Conservation (phyloP, 2,888 invertebrate species). For the Limnephilus rhombicus region DNA sequence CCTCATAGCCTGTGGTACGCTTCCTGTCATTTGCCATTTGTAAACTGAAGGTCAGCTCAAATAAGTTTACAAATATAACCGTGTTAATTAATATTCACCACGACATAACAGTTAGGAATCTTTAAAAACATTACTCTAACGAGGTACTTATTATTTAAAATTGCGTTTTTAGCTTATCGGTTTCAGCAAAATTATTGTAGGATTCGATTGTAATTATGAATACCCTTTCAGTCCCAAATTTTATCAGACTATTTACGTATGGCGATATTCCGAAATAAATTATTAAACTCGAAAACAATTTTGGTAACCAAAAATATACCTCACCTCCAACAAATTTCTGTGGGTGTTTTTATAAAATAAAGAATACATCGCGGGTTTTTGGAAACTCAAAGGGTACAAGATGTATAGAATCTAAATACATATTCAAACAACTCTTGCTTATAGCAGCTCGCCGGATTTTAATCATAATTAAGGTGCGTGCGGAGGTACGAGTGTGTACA, state of each 20-base stretch:
- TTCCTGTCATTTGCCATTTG: too few relatives aligned
- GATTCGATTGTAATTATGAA: background rate
- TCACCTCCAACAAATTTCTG: background rate
- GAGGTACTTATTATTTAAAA: background rate
- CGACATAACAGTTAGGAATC: too few relatives aligned
- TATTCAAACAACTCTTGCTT: background rate
- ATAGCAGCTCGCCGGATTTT: background rate
- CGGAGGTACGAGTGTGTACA: background rate
- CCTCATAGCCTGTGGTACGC: too few relatives aligned
- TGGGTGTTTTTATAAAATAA: background rate
- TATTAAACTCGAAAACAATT: too few relatives aligned
- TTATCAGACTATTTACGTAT: background rate
- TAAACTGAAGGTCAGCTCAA: too few relatives aligned
- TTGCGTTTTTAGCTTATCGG: background rate
- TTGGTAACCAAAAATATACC: background rate
- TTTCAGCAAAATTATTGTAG: background rate
- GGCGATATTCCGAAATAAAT: background rate
- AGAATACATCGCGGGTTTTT: background rate
- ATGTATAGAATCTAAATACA: background rate
- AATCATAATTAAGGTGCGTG: conserved; percentile 10
- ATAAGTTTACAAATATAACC: too few relatives aligned
- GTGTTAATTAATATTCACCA: too few relatives aligned
- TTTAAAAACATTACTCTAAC: background rate
- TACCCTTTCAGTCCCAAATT: background rate
- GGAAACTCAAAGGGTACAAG: background rate